phyloP scores from a whole-genome alignment of 2,888 invertebrate genomes.

The Ditula angustiorana region DNA sequence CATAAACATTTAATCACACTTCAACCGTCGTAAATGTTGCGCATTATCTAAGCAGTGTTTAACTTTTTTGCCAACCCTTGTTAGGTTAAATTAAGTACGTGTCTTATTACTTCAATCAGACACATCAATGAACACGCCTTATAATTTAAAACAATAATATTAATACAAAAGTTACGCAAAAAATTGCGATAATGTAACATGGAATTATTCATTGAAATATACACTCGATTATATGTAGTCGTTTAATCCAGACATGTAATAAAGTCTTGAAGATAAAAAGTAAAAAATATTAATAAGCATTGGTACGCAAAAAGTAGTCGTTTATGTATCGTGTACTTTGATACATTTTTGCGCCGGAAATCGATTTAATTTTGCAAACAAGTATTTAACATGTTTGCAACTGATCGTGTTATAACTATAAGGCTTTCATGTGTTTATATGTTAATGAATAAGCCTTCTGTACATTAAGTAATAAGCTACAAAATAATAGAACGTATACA shows the following conservation, averaged over 20 bases:
- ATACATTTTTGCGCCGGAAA: too few species aligned
- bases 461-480: too few species aligned
- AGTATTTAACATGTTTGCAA: too few species aligned
- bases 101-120: neutral
- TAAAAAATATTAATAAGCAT: neutral
- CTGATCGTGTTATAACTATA: too few species aligned
- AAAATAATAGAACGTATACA: too few species aligned
- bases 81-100: conserved; percentile 20
- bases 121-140: neutral
- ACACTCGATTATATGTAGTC: neutral
- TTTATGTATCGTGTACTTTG: too few species aligned
- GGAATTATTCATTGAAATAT: conserved; percentile 10
- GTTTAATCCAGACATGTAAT: neutral
- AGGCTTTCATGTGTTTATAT: too few species aligned
- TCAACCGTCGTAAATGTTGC: conserved; percentile 17
- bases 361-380: too few species aligned
- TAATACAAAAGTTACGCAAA: neutral
- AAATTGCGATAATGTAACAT: neutral
- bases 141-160: conserved; percentile 34
- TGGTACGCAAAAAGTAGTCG: too few species aligned
- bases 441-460: too few species aligned
- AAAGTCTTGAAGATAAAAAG: too few species aligned
- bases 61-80: conserved; percentile 28
- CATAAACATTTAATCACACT: conserved; percentile 16
- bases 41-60: conserved; percentile 21